A percentile compares a stretch with the other conserved stretches of the same genome.
phyloP scores from a whole-genome alignment of 2,113 vertebrate genomes.

The Sturnira hondurensis region DNA sequence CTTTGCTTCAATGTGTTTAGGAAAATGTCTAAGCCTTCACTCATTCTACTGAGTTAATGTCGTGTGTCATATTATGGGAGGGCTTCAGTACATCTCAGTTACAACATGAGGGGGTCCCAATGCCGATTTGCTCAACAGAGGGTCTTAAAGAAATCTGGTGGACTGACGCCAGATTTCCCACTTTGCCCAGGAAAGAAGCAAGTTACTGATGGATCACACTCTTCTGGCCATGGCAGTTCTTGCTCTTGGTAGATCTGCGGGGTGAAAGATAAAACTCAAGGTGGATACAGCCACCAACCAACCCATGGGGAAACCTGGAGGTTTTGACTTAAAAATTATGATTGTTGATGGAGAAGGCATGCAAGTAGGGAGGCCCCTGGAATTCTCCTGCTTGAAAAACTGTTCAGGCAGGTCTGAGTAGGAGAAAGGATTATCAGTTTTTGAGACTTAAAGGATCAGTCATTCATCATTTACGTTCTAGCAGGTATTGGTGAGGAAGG shows the following conservation, averaged over 20 bases:
- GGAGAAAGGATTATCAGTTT: background rate
- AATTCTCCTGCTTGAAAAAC: background rate
- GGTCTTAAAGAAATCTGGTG: background rate
- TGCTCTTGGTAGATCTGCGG: background rate
- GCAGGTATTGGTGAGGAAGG: background rate
- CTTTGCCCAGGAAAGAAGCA: background rate
- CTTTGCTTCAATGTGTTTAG: background rate
- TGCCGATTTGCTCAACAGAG: background rate
- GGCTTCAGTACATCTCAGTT: background rate
- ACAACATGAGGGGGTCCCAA: background rate
- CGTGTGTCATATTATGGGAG: background rate
- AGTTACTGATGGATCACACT: too few relatives aligned
- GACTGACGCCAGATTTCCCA: background rate
- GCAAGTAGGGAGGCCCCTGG: background rate
- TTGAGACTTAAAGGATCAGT: background rate
- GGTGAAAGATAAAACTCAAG: background rate
- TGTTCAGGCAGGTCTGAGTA: background rate
- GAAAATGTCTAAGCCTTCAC: background rate
- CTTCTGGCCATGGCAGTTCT: background rate
- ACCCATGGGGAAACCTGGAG: background rate
- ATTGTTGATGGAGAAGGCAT: background rate
- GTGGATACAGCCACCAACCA: background rate
- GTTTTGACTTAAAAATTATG: background rate
- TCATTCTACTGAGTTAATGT: background rate
- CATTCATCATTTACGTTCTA: background rate